phyloP scores from a whole-genome alignment of 2,113 vertebrate genomes.

The Uropsilus gracilis region DNA sequence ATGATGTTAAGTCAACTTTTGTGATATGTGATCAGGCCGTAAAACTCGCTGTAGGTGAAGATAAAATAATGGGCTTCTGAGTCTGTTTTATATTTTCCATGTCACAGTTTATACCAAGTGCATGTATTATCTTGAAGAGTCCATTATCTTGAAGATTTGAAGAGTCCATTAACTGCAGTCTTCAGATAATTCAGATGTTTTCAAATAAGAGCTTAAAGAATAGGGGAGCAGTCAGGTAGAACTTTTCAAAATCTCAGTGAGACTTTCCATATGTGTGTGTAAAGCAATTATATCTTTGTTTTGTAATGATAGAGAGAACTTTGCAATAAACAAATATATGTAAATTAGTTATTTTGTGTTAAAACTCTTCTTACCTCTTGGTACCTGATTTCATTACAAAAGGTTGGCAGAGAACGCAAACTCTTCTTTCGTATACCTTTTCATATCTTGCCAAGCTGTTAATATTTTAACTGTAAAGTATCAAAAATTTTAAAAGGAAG shows the following conservation, averaged over 20 bases:
- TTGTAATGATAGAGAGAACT: neutral
- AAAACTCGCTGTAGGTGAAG: neutral
- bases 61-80: neutral
- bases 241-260: neutral
- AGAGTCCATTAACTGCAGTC: neutral
- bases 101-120: neutral
- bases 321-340: neutral
- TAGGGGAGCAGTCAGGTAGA: neutral
- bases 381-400: neutral
- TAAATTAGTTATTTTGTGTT: neutral
- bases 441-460: neutral
- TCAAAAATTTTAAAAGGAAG: neutral
- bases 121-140: neutral
- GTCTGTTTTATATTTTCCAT: neutral
- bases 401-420: neutral
- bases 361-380: neutral
- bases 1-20: slow-evolving; percentile 9
- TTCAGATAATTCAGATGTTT: neutral
- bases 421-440: neutral
- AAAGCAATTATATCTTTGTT: neutral
- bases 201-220: slow-evolving; percentile 23
- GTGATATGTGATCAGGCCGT: neutral
- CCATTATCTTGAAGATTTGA: neutral
- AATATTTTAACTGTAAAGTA: neutral
- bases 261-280: neutral